A percentile compares a stretch with the other conserved stretches of the same genome.
Conservation (phyloP, 2,113 vertebrate genomes). For the Paedocypris sp. region DNA sequence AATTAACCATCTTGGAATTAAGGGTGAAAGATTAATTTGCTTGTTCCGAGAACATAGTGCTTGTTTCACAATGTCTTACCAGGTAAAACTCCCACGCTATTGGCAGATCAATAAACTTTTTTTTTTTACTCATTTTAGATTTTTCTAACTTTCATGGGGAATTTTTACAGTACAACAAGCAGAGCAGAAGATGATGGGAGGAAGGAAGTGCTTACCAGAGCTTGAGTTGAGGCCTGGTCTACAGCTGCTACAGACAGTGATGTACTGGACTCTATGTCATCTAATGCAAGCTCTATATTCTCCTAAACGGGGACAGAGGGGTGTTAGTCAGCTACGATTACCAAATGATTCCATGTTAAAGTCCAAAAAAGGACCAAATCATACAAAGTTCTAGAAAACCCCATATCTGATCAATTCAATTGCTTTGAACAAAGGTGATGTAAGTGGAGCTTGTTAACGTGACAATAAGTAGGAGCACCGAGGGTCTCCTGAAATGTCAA, state of each 20-base stretch:
- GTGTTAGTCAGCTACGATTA: slow-evolving; percentile 45
- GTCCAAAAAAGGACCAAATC: no score
- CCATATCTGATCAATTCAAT: not conserved
- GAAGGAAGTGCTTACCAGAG: slow-evolving; percentile 73
- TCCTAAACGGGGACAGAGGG: slow-evolving; percentile 73
- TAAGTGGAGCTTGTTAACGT: not conserved
- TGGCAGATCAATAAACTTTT: no score
- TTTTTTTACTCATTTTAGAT: no score
- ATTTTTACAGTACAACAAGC: no score
- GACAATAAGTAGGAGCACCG: not conserved
- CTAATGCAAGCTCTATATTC: slow-evolving; percentile 86
- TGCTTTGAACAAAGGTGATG: not conserved
- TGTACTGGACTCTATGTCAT: slow-evolving; percentile 75
- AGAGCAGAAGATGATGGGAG: not conserved
- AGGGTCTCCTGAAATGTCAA: not conserved
- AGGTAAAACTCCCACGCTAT: no score
- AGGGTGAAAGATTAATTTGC: no score
- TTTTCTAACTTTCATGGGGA: no score
- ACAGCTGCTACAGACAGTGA: slow-evolving; percentile 77
- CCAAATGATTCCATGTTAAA: not conserved
- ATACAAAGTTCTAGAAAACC: not conserved
- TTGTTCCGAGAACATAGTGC: no score
- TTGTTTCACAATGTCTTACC: no score
- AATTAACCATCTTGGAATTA: no score
- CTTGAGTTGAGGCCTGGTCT: slow-evolving; percentile 86